Base-by-base conservation (phyloP, 2,888 invertebrate genomes). In the Opisthograptis luteolata region DNA sequence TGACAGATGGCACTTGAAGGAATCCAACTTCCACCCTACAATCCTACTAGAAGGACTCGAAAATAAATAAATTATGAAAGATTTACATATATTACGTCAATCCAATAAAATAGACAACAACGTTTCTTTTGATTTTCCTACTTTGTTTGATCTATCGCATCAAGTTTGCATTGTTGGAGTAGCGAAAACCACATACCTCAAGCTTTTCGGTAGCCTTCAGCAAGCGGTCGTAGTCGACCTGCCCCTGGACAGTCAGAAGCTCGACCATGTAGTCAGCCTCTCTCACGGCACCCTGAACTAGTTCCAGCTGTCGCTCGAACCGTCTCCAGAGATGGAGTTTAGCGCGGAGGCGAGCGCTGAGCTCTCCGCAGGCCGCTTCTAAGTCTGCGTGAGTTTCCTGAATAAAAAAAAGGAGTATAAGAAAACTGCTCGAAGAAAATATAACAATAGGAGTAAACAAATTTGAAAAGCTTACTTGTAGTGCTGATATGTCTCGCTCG, bases 251-350 rank as follows among this genome's bases (percentile, higher is more conserved):
- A 0, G 95, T 95, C 8, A 96, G 89, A 49, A 96, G 85, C 61
- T 96, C 96, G 89, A 96, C 95, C 96, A 96, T 96, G 68, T 96
- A 96, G 76, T 96, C 96, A 0, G 96, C 95, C 67, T 96, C 96
- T 45, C 96, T 93, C 0, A 96, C 96, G 0, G 95, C 96, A 39
- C 95, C 94, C 56, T 96, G 95, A 7, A 96, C 96, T 75, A 94
- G 72, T 65, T 96, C 96, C 61, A 96, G 79, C 65, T 96, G 95
- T 1, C 93, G 87, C 71, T 96, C 96, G 75, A 95, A 96, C 14
- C 95, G 87, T 45, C 94, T 91, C 96, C 96, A 97, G 14, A 96
- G 83, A 1, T 92, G 92, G 25, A 95, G 81, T 4, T 95, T 92
- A 42, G 92, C 92, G 22, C 93, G 92, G 15, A 96, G 86, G 1